A percentile compares a stretch with the other conserved stretches of the same genome.
phyloP scores from a whole-genome alignment of 2,113 vertebrate genomes.

The Heliornis fulica region DNA sequence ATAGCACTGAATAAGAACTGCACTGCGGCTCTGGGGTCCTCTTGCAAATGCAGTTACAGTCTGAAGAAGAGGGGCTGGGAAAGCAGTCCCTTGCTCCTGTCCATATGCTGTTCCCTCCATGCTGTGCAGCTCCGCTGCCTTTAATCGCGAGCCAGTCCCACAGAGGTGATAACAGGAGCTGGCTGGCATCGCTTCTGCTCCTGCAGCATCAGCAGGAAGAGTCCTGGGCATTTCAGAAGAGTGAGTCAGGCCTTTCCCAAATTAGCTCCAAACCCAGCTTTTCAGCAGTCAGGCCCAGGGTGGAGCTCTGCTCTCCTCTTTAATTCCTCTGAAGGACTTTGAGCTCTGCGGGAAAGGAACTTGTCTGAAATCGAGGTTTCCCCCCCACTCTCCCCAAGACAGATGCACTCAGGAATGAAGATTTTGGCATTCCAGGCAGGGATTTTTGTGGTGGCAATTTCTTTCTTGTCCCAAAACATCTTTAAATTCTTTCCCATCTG shows the following conservation, averaged over 20 bases:
- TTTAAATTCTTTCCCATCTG: too few relatives aligned
- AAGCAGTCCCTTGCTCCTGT: slow-evolving; percentile 56
- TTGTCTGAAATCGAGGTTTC: not conserved
- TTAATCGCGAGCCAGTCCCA: slow-evolving; percentile 47
- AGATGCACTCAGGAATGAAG: accelerated
- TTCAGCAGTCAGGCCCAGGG: not conserved
- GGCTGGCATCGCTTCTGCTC: slow-evolving; percentile 42
- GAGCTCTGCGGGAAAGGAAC: not conserved
- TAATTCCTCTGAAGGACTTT: not conserved
- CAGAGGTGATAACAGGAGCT: slow-evolving; percentile 60
- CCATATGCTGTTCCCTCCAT: slow-evolving; percentile 61
- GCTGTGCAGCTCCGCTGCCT: slow-evolving; percentile 50
- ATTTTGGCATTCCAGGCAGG: not conserved
- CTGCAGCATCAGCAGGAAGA: slow-evolving; percentile 52
- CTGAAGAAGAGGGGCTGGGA: slow-evolving; percentile 25
- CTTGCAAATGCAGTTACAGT: slow-evolving; percentile 18
- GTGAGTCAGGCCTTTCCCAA: slow-evolving; percentile 16
- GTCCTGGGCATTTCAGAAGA: not conserved
- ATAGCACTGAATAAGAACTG: slow-evolving; percentile 59
- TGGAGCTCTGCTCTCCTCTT: not conserved
- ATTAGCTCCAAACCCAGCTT: slow-evolving; percentile 13
- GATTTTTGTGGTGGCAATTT: not conserved
- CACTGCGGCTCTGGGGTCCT: slow-evolving; percentile 60
- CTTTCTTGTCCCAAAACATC: too few relatives aligned
- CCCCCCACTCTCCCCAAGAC: too few relatives aligned